Conservation (phyloP, 2,113 vertebrate genomes). For the Tenebrosternarchus preto region DNA sequence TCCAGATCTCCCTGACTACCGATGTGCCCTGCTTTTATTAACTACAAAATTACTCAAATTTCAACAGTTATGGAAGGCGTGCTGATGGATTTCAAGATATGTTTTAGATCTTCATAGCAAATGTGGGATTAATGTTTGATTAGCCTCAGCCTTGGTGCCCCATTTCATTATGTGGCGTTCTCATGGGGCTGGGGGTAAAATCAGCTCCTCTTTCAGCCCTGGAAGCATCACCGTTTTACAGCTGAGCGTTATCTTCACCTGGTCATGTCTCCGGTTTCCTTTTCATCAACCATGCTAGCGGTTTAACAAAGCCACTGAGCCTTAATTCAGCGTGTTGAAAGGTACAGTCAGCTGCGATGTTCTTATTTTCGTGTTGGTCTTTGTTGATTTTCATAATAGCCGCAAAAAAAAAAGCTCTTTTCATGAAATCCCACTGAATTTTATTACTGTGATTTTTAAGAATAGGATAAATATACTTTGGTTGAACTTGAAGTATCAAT, state of each 20-base stretch:
- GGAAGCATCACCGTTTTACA: not conserved
- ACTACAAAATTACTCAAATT: too few species aligned
- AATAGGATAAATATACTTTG: too few species aligned
- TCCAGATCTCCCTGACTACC: too few species aligned
- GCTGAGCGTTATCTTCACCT: not conserved
- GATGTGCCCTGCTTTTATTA: too few species aligned
- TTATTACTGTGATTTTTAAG: too few species aligned
- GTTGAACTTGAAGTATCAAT: too few species aligned
- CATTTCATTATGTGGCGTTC: not conserved
- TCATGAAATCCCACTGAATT: too few species aligned
- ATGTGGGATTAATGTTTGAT: not conserved
- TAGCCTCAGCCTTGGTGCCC: not conserved
- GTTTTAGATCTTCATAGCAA: not conserved
- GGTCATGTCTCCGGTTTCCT: not conserved
- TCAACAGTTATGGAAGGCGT: too few species aligned
- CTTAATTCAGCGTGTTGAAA: not conserved
- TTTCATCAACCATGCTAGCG: not conserved
- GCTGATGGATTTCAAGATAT: not conserved
- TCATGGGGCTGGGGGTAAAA: not conserved
- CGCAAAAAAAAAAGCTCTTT: too few species aligned
- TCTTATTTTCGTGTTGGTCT: not conserved
- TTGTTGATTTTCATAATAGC: not conserved
- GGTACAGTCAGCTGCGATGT: not conserved
- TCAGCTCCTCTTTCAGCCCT: not conserved
- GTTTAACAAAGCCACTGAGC: not conserved